Conservation (phyloP, 2,888 invertebrate species). For the Conistra vaccinii region DNA sequence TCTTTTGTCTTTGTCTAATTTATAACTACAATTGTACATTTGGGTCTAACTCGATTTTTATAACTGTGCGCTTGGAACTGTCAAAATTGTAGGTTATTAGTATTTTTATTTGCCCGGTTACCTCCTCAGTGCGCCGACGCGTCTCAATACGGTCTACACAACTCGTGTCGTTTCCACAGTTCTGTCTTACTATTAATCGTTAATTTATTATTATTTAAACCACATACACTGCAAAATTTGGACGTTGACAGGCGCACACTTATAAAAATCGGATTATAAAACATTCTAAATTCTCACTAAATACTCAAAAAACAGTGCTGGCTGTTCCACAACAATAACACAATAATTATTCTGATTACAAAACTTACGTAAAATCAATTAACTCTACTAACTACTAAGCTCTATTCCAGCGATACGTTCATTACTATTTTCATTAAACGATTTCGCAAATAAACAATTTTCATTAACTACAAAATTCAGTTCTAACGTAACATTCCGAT, state of each 20-base stretch:
- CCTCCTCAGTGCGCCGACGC: no score
- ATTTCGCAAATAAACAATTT: slow-evolving; percentile 61
- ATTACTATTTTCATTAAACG: slow-evolving; percentile 47
- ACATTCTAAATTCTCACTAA: not conserved
- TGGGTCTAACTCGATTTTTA: no score
- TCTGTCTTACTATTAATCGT: no score
- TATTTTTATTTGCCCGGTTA: no score
- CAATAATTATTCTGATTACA: not conserved
- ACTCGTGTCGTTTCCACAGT: no score
- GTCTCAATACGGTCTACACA: no score
- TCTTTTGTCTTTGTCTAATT: not conserved
- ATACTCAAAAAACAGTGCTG: not conserved
- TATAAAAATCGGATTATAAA: no score
- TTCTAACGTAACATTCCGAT: slow-evolving; percentile 61
- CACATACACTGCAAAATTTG: no score
- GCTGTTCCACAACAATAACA: not conserved
- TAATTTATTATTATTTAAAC: no score
- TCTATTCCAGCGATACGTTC: slow-evolving; percentile 26
- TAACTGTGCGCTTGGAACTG: no score
- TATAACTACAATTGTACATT: not conserved
- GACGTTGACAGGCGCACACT: no score
- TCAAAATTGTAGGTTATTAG: no score
- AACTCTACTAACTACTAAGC: slow-evolving; percentile 26
- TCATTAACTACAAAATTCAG: slow-evolving; percentile 58
- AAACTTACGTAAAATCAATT: slow-evolving; percentile 25